Base-by-base conservation (phyloP, 1,140 invertebrate species). In the Penaeus vannamei region DNA sequence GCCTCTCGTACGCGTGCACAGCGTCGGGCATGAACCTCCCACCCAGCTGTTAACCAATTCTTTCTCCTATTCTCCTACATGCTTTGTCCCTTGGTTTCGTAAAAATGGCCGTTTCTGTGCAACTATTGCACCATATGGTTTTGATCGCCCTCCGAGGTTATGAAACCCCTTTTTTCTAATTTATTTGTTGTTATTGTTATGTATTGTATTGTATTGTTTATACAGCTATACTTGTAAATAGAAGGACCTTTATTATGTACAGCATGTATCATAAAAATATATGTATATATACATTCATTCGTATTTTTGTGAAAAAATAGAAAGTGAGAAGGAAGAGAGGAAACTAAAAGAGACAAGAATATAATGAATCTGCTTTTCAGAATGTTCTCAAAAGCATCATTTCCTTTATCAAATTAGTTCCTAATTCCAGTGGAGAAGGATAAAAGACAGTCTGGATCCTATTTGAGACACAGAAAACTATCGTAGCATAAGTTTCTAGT, bases 161-260 rank as follows among this genome's bases (percentile, higher is more conserved):
- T 72, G 5, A n/a, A n/a, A 26, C 7, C 2, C 2, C 20, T 20
- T 29, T 8, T 29, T 17, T 36, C 42, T 32, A 20, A 76, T 76
- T 76, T 76, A 76, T 76, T 69, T 76, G 29, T 32, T 20, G 19
- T 76, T 29, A 32, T 76, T 76, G 72, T 76, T 76, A 17, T 17
- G 0, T 76, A 20, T 76, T 76, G 0, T 76, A 20, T 76, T 76
- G 53, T 17, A 53, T 53, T 53, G 53, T 53, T 53, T 76, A 36
- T 76, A 32, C 72, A 76, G 72, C 42, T 76, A 76, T 36, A 76
- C 72, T 76, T 76, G 72, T 32, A 76, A 19, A 76, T 29, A 76
- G 42, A 76, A 76, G 72, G 72, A 76, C 72, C 42, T 76, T 32
- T 76, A 76, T 76, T 76, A 32, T 76, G 72, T 76, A 76, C 72